Evolutionary conservation across 2,888 invertebrate genomes (phyloP), one percentile per base, ranked within the genome.

Genomic region (Leuctra nigra): DNA sequence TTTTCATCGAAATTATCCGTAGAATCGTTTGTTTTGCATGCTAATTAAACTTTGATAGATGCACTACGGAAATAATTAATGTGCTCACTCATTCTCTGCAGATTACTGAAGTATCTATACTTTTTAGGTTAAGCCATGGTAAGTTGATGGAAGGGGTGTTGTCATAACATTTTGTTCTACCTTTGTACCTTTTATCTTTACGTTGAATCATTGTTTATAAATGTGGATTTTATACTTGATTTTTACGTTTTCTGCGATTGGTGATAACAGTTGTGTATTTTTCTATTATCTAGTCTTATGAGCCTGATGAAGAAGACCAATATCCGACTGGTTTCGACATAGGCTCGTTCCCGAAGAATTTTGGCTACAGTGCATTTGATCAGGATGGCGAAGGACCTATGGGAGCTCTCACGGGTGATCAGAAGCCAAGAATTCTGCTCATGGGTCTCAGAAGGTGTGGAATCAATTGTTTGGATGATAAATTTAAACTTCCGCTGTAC

Each of bases 381-480:
- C 89, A 86, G 57, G 89, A 89, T 66, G 83, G 80, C 46, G 87
- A 87, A 65, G 81, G 81, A 38, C 78, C 80, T 47, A 68, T 72
- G 46, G 73, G 72, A 29, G 67, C 71, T 20, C 62, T 72, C 18
- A 67, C 71, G 6, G 83, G 84, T 53, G 90, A 91, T 68, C 86
- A 88, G 64, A 96, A 95, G 71, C 96, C 97, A 47, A 81, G 94
- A 64, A 96, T 97, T 68, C 77, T 97, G 33, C 75, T 97, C 22
- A 96, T 97, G 96, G 97, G 97, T 2, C 77, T 96, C 14, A 79
- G 95, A 70, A 86, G 91, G 91, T 90, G 71, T 59, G 4, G 20
- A 14, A 6, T 3, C 11, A 4, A 39, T 39, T 4, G 16, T 36
- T 6, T 36, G 13, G 11, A 36, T 13, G 4, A 16, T 36, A 36